A percentile compares a stretch with the other conserved stretches of the same genome.
Conservation (phyloP, 23 tunicate genomes). For the Halocynthia aurantium region DNA sequence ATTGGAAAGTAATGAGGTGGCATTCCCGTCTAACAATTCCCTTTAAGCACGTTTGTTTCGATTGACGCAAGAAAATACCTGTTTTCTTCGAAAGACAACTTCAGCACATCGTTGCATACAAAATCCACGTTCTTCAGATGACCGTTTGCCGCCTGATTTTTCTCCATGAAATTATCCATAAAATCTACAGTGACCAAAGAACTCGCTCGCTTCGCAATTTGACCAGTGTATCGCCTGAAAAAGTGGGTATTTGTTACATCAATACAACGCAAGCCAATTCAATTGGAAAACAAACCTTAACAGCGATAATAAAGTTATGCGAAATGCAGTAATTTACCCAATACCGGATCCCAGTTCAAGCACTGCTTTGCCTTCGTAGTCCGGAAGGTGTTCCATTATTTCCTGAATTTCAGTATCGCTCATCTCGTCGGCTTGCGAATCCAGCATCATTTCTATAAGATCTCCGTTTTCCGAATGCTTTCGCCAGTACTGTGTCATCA, state of each 20-base stretch:
- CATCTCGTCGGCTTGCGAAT: conserved; percentile 26
- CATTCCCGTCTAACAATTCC: too few species aligned
- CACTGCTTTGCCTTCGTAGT: conserved; percentile 1
- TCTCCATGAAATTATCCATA: conserved; percentile 27
- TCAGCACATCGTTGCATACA: conserved; percentile 18
- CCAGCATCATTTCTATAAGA: conserved; percentile 35
- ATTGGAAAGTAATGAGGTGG: too few species aligned
- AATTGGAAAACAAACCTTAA: too few species aligned
- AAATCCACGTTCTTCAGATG: conserved; percentile 10
- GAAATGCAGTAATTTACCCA: conserved; percentile 11
- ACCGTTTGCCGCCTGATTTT: conserved; percentile 9
- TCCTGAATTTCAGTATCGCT: conserved; percentile 26
- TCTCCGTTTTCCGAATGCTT: conserved; percentile 21
- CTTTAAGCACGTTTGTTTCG: too few species aligned
- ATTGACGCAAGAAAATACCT: not conserved
- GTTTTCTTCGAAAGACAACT: not conserved
- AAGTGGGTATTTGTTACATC: not conserved
- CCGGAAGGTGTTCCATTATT: conserved; percentile 6
- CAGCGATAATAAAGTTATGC: too few species aligned
- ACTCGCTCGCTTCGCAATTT: conserved; percentile 1
- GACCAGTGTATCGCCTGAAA: conserved; percentile 23
- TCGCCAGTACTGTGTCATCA: conserved; percentile 30
- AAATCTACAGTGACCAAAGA: conserved; percentile 32
- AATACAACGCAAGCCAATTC: too few species aligned
- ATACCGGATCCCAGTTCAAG: conserved; percentile 40